Base-by-base conservation (phyloP, 2,888 invertebrate species). In the Ophonus ardosiacus region DNA sequence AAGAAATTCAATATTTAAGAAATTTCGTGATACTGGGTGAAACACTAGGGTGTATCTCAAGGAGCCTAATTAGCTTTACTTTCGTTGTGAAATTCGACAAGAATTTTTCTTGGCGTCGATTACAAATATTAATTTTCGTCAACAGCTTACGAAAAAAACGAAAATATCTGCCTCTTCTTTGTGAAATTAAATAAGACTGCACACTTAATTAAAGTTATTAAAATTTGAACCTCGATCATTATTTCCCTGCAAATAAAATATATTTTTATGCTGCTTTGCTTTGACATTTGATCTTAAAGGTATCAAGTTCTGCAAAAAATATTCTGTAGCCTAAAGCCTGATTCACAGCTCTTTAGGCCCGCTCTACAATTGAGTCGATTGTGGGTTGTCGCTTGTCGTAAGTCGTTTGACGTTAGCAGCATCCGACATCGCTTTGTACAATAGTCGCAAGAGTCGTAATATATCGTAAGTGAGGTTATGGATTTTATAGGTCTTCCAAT, bases 201-300 rank as follows among this genome's bases (percentile, higher is more conserved):
- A 63, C 24, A 31, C 31, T 31, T 31, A 18, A 63, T 63, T 63
- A 63, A 63, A 21, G 63, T 63, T 63, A 63, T 63, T 63, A 63
- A 21, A 17, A 8, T 63, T 63, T 63, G 21, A 63, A 59, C 13
- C 63, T 1, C 2, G 63, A 63, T 63, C 24, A 24, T 31, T 63
- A 63, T 63, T 63, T 63, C 8, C 5, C 0, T 31, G 6, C 6
- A 31, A 31, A 7, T 31, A 13, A 24, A 24, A 59, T 17, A 24
- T 63, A 31, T 31, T 31, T 31, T 31, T 5, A 10, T 24, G 5
- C n/a, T 63, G 59, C 18, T 61, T 61, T 61, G 8, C 59, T 63
- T 63, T 63, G 63, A 24, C 24, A 63, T 63, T 24, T 63, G 24
- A 24, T 63, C 10, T 63, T 63, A 24, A 0, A 38, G 38, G 38